These are phyloP conservation scores for Gonioctena quinquepunctata DNA, from an alignment of 1,140 invertebrate species.

Conservation along the genomic window DNA sequence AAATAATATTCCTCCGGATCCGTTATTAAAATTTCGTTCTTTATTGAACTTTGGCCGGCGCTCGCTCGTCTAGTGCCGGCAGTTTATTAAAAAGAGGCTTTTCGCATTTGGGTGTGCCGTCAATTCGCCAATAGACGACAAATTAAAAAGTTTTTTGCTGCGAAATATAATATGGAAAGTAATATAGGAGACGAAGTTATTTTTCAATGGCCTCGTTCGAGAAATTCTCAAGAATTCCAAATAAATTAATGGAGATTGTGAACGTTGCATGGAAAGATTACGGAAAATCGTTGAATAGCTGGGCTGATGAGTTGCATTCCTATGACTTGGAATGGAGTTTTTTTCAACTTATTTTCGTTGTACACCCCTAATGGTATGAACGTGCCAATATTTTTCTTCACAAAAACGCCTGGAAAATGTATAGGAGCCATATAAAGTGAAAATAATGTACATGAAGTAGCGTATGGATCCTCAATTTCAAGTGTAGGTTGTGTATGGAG, in stretches of 20 bases:
- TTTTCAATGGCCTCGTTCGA: background rate
- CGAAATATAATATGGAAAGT: background rate
- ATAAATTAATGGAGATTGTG: background rate
- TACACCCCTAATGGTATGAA: too few relatives aligned
- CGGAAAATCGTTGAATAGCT: background rate
- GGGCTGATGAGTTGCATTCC: background rate
- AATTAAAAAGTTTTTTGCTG: background rate
- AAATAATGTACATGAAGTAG: too few relatives aligned
- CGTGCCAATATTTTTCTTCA: too few relatives aligned
- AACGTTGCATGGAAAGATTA: too few relatives aligned
- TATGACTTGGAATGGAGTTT: too few relatives aligned
- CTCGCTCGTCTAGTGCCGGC: slow-evolving; percentile 2
- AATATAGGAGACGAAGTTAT: background rate
- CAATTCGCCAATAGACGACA: background rate
- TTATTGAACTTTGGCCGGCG: slow-evolving; percentile 25
- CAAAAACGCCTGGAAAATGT: too few relatives aligned
- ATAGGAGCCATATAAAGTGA: too few relatives aligned
- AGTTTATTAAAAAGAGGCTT: slow-evolving; percentile 31
- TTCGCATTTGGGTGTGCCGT: background rate
- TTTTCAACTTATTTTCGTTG: too few relatives aligned
- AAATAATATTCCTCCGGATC: slow-evolving; percentile 28
- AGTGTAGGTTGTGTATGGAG: too few relatives aligned
- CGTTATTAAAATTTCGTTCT: slow-evolving; percentile 32
- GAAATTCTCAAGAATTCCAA: background rate
- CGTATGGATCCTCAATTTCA: too few relatives aligned